These are phyloP conservation scores for Melanaphis sacchari DNA, from an alignment of 1,140 invertebrate species.

Conservation along the genomic window DNA sequence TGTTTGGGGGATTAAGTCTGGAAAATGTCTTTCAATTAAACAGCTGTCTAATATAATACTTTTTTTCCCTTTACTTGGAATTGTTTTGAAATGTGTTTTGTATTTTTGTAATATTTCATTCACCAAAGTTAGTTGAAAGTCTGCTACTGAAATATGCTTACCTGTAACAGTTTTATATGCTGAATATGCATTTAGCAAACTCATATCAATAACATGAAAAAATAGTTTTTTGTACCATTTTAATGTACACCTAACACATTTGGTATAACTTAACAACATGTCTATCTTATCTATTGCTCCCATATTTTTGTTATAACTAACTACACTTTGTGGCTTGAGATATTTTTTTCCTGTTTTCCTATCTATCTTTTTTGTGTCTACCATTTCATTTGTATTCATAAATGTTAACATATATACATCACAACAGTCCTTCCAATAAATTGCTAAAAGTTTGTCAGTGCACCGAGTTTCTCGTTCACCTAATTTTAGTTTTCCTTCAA, in stretches of 20 bases:
- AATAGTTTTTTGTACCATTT: neutral
- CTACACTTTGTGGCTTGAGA: slow-evolving; percentile 61
- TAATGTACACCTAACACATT: neutral
- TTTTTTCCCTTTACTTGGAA: neutral
- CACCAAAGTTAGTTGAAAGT: neutral
- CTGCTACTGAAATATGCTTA: neutral
- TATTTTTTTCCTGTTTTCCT: neutral
- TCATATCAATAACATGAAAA: neutral
- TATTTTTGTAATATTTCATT: neutral
- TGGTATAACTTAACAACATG: neutral
- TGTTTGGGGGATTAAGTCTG: neutral
- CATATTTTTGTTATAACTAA: neutral
- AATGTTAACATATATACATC: slow-evolving; percentile 62
- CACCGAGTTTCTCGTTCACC: slow-evolving; percentile 59
- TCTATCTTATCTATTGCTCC: neutral
- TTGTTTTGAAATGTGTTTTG: neutral
- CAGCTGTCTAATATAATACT: neutral
- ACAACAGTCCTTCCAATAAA: slow-evolving; percentile 62
- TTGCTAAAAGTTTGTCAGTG: slow-evolving; percentile 60
- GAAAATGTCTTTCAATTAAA: neutral
- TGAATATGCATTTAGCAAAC: neutral
- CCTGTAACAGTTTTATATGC: neutral
- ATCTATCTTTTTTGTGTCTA: slow-evolving; percentile 57
- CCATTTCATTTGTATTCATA: slow-evolving; percentile 59
- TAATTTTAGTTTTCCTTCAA: slow-evolving; percentile 60